Evolutionary conservation across 1,140 invertebrate species (phyloP).

Genomic region (Chelonus insularis): DNA sequence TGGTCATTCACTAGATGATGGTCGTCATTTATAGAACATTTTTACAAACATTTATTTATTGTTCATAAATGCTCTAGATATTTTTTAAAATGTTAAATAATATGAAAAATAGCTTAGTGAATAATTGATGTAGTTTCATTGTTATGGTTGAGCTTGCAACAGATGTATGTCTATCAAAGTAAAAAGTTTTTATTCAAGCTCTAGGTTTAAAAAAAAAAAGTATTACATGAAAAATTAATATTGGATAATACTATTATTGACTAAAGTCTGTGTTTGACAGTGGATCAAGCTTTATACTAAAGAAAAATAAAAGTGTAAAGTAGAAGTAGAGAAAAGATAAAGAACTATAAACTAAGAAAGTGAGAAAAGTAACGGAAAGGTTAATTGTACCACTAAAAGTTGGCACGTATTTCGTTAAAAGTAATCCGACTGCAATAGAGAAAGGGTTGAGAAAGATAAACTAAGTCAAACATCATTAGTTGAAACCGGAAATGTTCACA

Average conservation of each 20-base stretch:
- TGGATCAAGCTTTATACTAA: no score
- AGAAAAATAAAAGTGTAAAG: neutral
- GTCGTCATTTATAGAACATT: no score
- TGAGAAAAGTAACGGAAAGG: slow-evolving; percentile 7
- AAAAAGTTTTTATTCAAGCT: no score
- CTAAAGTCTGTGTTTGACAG: neutral
- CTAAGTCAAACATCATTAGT: slow-evolving; percentile 8
- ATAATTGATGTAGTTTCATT: no score
- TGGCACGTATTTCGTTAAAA: slow-evolving; percentile 9
- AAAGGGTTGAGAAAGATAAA: neutral
- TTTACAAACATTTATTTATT: no score
- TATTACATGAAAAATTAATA: neutral
- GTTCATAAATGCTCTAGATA: no score
- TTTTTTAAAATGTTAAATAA: no score
- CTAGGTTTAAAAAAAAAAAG: neutral
- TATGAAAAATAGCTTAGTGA: no score
- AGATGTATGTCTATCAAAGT: no score
- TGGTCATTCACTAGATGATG: no score
- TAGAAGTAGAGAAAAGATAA: neutral
- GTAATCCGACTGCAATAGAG: neutral
- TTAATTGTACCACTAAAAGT: slow-evolving; percentile 8
- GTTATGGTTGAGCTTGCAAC: no score
- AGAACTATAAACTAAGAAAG: neutral
- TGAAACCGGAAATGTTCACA: slow-evolving; percentile 6
- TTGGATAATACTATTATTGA: neutral